Evolutionary conservation across 2,113 vertebrate genomes (phyloP), one percentile per base, ranked within the genome.

Genomic region (Paramormyrops kingsleyae): DNA sequence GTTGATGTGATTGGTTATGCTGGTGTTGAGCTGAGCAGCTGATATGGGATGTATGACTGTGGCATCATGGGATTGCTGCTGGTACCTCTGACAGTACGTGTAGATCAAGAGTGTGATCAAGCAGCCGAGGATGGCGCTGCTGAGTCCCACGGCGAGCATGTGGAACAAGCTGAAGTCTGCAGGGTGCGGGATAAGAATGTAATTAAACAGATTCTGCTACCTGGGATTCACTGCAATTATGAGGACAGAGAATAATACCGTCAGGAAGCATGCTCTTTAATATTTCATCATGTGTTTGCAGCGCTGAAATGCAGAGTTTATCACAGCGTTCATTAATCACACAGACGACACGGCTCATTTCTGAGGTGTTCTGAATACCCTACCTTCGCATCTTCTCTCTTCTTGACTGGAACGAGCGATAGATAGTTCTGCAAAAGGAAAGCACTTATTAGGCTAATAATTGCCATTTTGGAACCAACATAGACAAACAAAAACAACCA

Each of bases 1-100:
- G 96, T 99, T 99, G 96, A 99, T 98, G 94, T 99, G 98, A 94
- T 99, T 99, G 88, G 98, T 99, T 92, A 99, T 98, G 96, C 97
- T 99, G 96, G 98, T 99, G 94, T 99, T 99, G 92, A 99, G 97
- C 0, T 97, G 98, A 0, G 96, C 98, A 0, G 98, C 97, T 0
- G 98, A 98, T 31, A 99, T 97, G 0, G 98, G 98, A 90, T 99
- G 98, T 94, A 99, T 99, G 94, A 99, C 98, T 0, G 98, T 99
- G n/a, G 98, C 98, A 0, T 99, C 98, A 0, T 99, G 98, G 19
- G 98, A 96, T 85, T 99, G 98, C 91, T 98, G 98, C 89, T 99
- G 98, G 93, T 97, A 99, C 1, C 97, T 96, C 93, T 99, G 98
- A 95, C 98, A 99, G 88, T 99, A 99, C 15, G 98, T 97, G 94